Conservation (phyloP, 2,113 vertebrate species). For the Cromileptes altivelis region DNA sequence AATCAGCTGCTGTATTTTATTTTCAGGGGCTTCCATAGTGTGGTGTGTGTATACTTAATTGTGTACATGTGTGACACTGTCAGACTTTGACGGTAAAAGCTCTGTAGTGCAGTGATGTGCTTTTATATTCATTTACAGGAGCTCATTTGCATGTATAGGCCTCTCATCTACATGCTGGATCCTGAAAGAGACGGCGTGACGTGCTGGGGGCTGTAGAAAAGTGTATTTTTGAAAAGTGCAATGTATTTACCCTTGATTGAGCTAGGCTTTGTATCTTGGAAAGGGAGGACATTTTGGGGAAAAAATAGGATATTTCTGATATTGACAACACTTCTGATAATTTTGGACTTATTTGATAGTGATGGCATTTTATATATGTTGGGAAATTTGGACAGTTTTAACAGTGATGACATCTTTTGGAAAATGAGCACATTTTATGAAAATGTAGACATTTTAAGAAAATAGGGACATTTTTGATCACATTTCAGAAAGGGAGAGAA, state of each 20-base stretch:
- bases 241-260: neutral
- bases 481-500: too few species aligned
- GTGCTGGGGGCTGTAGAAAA: neutral
- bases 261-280: neutral
- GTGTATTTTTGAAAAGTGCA: neutral
- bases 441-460: too few species aligned
- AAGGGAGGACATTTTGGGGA: neutral
- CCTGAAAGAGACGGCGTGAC: too few species aligned
- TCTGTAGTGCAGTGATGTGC: neutral
- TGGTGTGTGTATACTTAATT: neutral
- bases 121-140: neutral
- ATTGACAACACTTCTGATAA: too few species aligned
- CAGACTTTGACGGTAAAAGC: neutral
- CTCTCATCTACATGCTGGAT: neutral
- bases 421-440: too few species aligned
- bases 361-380: neutral
- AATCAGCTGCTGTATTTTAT: conserved; percentile 43
- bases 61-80: neutral
- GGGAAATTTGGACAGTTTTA: too few species aligned
- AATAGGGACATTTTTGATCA: too few species aligned
- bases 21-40: neutral
- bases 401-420: neutral
- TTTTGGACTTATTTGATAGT: too few species aligned
- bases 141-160: conserved; percentile 1
- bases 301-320: neutral